Conservation (phyloP, 1,140 invertebrate genomes). For the Micrasema minimum region DNA sequence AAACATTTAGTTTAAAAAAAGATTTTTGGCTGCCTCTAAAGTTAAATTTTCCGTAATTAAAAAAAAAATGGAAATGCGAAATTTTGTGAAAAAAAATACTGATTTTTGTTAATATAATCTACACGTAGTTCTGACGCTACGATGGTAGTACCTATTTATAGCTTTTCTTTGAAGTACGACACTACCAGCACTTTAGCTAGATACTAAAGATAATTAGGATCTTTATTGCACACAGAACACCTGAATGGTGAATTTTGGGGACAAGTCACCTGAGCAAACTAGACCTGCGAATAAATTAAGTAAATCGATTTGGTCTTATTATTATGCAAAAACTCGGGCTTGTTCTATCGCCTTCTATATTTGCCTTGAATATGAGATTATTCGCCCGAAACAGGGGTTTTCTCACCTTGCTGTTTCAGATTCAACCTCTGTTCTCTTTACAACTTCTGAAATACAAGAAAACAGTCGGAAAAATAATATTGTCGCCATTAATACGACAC, state of each 20-base stretch:
- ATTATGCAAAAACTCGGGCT: constrained; percentile 12
- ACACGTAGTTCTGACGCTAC: too few species aligned
- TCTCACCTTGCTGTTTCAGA: constrained; percentile 2
- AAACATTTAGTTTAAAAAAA: too few species aligned
- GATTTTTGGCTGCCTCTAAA: too few species aligned
- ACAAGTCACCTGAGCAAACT: constrained; percentile 13
- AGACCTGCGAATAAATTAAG: constrained; percentile 16
- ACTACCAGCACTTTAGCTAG: too few species aligned
- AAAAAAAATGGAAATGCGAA: too few species aligned
- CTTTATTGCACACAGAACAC: too few species aligned
- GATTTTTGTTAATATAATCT: too few species aligned
- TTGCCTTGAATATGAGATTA: background rate
- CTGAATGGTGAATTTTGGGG: background rate
- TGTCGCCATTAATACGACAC: background rate
- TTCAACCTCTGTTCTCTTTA: background rate
- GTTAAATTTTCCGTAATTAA: too few species aligned
- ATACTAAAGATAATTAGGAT: too few species aligned
- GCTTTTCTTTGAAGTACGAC: too few species aligned
- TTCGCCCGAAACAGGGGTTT: background rate
- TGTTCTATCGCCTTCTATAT: background rate
- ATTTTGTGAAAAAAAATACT: too few species aligned
- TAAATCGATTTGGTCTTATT: constrained; percentile 19
- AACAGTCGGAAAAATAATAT: background rate
- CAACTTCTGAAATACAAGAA: background rate
- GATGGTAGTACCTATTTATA: too few species aligned